Conservation (phyloP, 2,113 vertebrate genomes). For the Sylvietta virens region DNA sequence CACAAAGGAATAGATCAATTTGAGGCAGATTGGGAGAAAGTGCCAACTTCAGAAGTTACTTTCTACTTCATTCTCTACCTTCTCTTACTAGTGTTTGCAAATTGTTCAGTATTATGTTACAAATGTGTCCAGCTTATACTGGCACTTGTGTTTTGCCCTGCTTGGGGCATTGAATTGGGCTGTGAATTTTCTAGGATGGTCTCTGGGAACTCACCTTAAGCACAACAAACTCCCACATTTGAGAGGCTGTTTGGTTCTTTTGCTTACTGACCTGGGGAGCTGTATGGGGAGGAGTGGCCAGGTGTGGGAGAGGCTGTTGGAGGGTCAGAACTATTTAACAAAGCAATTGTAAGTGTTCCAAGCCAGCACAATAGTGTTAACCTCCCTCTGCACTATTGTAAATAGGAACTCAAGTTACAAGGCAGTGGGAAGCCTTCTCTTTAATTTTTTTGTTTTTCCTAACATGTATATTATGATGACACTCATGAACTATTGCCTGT, state of each 20-base stretch:
- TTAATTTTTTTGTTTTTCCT: background rate
- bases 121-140: background rate
- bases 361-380: constrained; percentile 27
- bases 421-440: constrained; percentile 1
- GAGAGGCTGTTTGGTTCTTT: background rate
- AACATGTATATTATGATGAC: constrained; percentile 1
- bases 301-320: background rate
- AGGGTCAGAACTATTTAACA: background rate
- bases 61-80: background rate
- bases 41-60: background rate
- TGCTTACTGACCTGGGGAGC: background rate
- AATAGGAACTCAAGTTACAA: constrained; percentile 28
- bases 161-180: background rate
- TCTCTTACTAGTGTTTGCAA: background rate
- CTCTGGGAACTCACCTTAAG: background rate
- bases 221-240: background rate
- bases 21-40: background rate
- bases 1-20: background rate
- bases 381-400: background rate
- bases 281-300: background rate
- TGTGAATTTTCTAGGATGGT: rapidly evolving
- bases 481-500: background rate
- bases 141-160: background rate
- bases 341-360: background rate
- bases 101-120: background rate